phyloP scores from a whole-genome alignment of 1,140 invertebrate species.

The Drosophila eugracilis region DNA sequence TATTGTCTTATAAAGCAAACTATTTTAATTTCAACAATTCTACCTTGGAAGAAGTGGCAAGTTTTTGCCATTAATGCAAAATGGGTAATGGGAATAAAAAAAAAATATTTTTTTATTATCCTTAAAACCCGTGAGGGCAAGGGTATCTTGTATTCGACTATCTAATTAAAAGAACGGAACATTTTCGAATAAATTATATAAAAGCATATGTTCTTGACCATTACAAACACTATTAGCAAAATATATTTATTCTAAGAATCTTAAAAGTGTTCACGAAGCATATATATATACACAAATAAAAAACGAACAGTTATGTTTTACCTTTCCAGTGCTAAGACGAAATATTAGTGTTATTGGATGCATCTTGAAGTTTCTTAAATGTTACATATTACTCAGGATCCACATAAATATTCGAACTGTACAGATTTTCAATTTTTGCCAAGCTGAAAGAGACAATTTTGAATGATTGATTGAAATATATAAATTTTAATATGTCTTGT shows the following conservation, averaged over 20 bases:
- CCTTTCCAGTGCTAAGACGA: slow-evolving; percentile 1
- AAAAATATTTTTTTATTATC: background rate
- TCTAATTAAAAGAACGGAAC: background rate
- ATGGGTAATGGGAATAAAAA: background rate
- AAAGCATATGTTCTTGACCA: background rate
- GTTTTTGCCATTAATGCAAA: too few relatives aligned
- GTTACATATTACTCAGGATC: background rate
- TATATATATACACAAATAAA: background rate
- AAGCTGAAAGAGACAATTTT: background rate
- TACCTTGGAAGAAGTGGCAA: too few relatives aligned
- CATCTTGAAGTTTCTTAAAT: slow-evolving; percentile 1
- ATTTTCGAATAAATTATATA: background rate
- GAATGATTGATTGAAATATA: too few relatives aligned
- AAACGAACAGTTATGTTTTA: background rate
- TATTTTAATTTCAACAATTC: background rate
- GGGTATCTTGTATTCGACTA: background rate
- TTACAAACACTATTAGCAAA: background rate
- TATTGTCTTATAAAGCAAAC: background rate
- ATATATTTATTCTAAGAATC: background rate
- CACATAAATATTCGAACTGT: background rate
- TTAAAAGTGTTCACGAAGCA: background rate
- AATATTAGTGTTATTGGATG: slow-evolving; percentile 1
- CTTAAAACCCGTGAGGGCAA: background rate
- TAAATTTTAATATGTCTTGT: too few relatives aligned
- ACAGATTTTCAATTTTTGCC: background rate